Percentiles rank a stretch among this genome's conserved stretches.
Conservation (phyloP, 2,797 vertebrate species). For the Scolopax rusticola region DNA sequence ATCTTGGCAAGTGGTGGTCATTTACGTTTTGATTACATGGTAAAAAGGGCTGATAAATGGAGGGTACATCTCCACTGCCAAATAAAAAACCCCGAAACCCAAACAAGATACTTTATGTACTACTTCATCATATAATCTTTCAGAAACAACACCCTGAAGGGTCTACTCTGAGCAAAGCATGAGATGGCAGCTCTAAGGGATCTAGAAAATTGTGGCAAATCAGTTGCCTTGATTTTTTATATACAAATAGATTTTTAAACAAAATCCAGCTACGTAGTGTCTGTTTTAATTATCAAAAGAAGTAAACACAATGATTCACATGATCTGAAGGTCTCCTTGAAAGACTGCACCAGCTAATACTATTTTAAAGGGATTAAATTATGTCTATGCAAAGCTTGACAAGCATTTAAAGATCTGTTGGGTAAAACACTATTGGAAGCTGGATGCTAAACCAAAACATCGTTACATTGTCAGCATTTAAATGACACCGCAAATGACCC, state of each 20-base stretch:
- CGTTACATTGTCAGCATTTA: background rate
- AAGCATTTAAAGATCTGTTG: background rate
- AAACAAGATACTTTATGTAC: background rate
- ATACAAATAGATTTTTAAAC: background rate
- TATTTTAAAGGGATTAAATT: background rate
- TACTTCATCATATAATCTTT: background rate
- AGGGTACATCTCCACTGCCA: background rate
- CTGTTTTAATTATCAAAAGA: background rate
- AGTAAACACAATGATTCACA: background rate
- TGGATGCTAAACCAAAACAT: background rate
- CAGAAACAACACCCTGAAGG: background rate
- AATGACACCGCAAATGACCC: background rate
- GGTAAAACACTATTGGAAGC: background rate
- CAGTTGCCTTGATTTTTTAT: background rate
- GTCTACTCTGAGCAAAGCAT: background rate
- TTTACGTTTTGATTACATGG: background rate
- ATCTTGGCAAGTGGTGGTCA: background rate
- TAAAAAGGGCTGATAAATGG: background rate
- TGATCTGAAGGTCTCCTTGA: background rate
- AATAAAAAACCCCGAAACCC: background rate
- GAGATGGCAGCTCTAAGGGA: background rate
- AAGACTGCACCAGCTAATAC: background rate
- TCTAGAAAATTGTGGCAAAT: background rate
- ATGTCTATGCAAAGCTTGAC: background rate
- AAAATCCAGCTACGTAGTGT: background rate